Base-by-base conservation (phyloP, 2,888 invertebrate genomes). In the Lasioglossum marginatum region DNA sequence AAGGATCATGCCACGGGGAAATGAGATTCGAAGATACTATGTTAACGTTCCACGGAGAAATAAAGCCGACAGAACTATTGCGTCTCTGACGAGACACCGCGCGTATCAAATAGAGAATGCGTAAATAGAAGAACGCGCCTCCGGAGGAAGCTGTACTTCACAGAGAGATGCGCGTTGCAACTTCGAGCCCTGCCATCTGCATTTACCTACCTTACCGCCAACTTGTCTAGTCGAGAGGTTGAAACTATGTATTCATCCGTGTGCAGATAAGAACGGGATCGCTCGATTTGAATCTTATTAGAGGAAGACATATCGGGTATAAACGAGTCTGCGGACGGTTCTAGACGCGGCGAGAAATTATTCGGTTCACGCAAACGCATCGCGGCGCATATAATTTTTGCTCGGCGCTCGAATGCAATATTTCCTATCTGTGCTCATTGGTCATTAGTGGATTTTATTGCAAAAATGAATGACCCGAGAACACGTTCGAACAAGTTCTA, bases 1-100 rank as follows among this genome's bases (percentile, higher is more conserved):
- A 31, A 48, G 72, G 45, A 48, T 31, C 45, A 48, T 31, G 31
- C 45, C n/a, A 43, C 16, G 27, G 23, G 45, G 45, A 4, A 72
- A 48, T 23, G 45, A 70, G 70, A 70, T 40, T 70, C 70, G n/a
- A 70, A 40, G 40, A 70, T 70, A 70, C 40, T n/a, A 16, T 0
- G 63, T 19, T n/a, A 10, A 31, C 63, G 16, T 31, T n/a, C 14
- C 40, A 2, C n/a, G 12, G 40, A 6, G 72, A 31, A 72, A 72
- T 45, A 45, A 48, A 72, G 72, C 45, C 8, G 72, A 72, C 45
- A 45, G 45, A 31, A 48, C 72, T 72, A n/a, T 70, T n/a, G n/a
- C n/a, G 12, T 14, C 40, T 70, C 19, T 72, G 45, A 48, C 31
- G 31, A 48, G 72, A 43, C 72, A 12, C 16, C 2, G 23, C 34